These are phyloP conservation scores for Tenrec ecaudatus DNA, from an alignment of 2,113 vertebrate species.

Conservation along the genomic window DNA sequence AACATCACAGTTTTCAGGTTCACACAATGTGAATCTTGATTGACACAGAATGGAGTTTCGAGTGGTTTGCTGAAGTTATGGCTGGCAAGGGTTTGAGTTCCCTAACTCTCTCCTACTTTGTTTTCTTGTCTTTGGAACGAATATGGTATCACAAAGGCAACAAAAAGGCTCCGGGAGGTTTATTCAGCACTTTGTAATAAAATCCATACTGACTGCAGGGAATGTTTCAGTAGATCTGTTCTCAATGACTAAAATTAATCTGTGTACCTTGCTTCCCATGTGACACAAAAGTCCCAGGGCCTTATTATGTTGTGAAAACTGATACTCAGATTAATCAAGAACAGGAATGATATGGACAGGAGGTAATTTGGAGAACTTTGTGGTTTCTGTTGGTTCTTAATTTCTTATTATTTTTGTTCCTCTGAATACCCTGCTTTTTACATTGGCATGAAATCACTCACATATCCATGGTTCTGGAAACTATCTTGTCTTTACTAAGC, in stretches of 20 bases:
- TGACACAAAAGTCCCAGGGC: constrained; percentile 15
- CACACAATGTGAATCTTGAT: background rate
- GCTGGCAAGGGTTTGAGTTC: constrained; percentile 9
- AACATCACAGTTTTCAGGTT: constrained; percentile 1
- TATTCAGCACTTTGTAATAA: constrained; percentile 58
- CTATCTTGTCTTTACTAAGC: background rate
- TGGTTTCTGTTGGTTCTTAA: background rate
- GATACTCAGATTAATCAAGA: constrained; percentile 49
- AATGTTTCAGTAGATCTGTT: constrained; percentile 55
- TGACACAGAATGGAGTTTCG: background rate
- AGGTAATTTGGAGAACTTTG: background rate
- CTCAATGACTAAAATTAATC: constrained; percentile 64
- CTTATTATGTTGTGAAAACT: constrained; percentile 48
- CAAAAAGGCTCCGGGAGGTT: constrained; percentile 40
- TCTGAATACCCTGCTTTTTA: background rate
- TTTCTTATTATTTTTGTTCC: background rate
- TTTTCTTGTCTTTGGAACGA: constrained; percentile 29
- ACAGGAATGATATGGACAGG: background rate
- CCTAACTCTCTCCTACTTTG: background rate
- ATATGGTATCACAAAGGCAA: constrained; percentile 24
- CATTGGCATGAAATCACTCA: background rate
- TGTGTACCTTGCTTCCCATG: constrained; percentile 9
- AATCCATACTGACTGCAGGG: constrained; percentile 61
- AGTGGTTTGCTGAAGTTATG: background rate
- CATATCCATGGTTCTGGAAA: background rate